A percentile compares a stretch with the other conserved stretches of the same genome.
Evolutionary conservation across 1,140 invertebrate genomes (phyloP).

Genomic region (Lepidurus apus): DNA sequence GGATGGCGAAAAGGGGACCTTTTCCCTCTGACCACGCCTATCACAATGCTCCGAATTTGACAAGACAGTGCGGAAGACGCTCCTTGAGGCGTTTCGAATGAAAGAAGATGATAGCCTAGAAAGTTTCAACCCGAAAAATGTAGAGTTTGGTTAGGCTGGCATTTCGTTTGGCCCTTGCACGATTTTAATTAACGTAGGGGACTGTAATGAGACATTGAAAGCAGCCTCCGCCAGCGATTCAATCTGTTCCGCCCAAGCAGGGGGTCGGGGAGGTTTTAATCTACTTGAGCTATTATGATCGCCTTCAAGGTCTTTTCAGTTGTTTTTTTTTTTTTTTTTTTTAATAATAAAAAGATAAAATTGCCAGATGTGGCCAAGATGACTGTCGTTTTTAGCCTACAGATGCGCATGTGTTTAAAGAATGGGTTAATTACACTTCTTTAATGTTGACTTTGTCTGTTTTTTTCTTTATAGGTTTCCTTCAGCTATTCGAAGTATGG

Average conservation of each 20-base stretch:
- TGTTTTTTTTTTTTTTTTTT: neutral
- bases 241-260: conserved; percentile 2
- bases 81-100: neutral
- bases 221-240: conserved; percentile 16
- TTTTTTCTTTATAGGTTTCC: conserved; percentile 64
- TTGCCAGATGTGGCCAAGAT: neutral
- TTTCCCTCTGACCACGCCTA: neutral
- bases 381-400: neutral
- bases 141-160: neutral
- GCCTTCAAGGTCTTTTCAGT: neutral
- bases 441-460: neutral
- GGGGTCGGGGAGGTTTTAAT: conserved; percentile 3
- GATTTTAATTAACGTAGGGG: conserved; percentile 16
- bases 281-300: conserved; percentile 18
- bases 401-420: neutral
- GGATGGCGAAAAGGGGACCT: conserved; percentile 8
- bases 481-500: conserved; percentile 81
- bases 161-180: neutral
- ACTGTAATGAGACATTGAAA: conserved; percentile 22
- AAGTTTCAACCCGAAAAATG: neutral
- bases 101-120: neutral
- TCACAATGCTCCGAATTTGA: neutral
- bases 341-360: neutral
- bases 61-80: neutral
- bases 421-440: neutral